A percentile compares a stretch with the other conserved stretches of the same genome.
phyloP scores from a whole-genome alignment of 1,140 invertebrate genomes.

The Heliothis virescens region DNA sequence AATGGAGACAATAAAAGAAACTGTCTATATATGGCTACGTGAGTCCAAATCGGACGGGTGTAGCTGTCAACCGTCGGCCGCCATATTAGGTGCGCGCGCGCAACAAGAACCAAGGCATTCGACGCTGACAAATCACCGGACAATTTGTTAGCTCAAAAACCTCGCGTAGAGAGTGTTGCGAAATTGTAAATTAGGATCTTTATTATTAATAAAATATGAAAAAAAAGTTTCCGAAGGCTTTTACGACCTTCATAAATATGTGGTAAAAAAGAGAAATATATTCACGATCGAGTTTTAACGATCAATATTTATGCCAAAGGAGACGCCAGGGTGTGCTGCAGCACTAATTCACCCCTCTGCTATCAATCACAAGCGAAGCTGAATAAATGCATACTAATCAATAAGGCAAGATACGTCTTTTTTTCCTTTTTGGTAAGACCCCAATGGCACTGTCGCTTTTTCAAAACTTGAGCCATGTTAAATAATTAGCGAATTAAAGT shows the following conservation, averaged over 20 bases:
- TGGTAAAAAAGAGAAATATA: slow-evolving; percentile 16
- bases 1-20: slow-evolving; percentile 72
- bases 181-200: slow-evolving; percentile 35
- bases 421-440: not conserved
- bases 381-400: not conserved
- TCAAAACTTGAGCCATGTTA: no score
- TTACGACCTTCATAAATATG: not conserved
- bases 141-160: slow-evolving; percentile 79
- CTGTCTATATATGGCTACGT: slow-evolving; percentile 60
- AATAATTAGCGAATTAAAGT: no score
- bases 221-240: not conserved
- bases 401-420: not conserved
- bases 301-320: slow-evolving; percentile 7
- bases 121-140: slow-evolving; percentile 79
- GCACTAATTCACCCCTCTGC: not conserved
- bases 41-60: slow-evolving; percentile 62
- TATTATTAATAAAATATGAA: not conserved
- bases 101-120: slow-evolving; percentile 72
- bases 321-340: not conserved
- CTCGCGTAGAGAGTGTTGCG: slow-evolving; percentile 59
- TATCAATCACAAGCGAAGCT: not conserved
- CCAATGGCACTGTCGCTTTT: no score
- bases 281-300: slow-evolving; percentile 17
- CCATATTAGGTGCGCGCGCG: slow-evolving; percentile 75
- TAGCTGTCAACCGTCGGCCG: slow-evolving; percentile 63